Base-by-base conservation (phyloP, 1,140 invertebrate species). In the Pachyrhynchus sulphureomaculatus region DNA sequence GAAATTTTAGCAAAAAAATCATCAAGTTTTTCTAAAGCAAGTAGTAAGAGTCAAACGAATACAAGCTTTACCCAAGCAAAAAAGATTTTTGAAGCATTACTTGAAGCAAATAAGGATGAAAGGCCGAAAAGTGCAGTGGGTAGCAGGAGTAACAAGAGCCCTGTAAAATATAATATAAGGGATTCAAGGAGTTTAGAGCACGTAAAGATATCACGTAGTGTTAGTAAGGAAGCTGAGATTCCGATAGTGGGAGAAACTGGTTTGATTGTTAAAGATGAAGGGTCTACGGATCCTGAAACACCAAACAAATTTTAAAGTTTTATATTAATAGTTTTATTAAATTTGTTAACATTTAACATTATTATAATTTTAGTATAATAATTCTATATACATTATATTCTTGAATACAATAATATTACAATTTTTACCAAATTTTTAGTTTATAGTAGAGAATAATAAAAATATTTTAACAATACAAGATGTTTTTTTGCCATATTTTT, bases 11-110 rank as follows among this genome's bases (percentile, higher is more conserved):
- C 49, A 3, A 44, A 32, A 33, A 61, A 53, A 53, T 53, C 48
- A 3, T 61, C 58, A 18, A 49, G 21, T 17, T 44, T 45, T 21
- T 44, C 39, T 0, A 56, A 56, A 15, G 21, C 10, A 21, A 56
- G 53, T 17, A 59, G 57, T 26, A 15, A 39, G 10, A 49, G 21
- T 20, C 21, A 51, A 9, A 52, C 29, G 1, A 58, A 48, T 13
- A 36, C 29, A 10, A 66, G 59, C 21, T 67, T 64, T 34, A 42
- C 60, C 4, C 61, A 58, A 26, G 65, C 65, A 6, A 67, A 67
- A 42, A 64, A 67, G 34, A 12, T 67, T 10, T 67, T 67, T 24
- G 60, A 67, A 36, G 55, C 62, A 20, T 26, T 64, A 9, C 37
- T 39, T 4, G 54, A 58, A 33, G 47, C 62, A 9, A 57, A 64